Evolutionary conservation across 2,888 invertebrate species (phyloP).

Genomic region (Eucera pruinosa): DNA sequence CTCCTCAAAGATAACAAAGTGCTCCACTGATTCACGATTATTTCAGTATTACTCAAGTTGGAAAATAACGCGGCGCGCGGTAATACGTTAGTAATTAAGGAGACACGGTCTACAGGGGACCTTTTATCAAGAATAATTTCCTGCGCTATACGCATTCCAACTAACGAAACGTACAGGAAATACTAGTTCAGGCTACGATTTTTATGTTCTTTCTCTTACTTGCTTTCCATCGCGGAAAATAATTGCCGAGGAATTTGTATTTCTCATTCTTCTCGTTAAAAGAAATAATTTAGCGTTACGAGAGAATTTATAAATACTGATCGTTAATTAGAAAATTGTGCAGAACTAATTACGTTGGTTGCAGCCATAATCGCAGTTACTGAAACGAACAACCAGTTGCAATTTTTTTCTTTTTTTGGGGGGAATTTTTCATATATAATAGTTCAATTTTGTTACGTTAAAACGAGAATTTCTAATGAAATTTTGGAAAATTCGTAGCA

Average conservation of each 20-base stretch:
- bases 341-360: conserved; percentile 4
- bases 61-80: conserved; percentile 28
- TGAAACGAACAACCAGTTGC: neutral
- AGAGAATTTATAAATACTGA: neutral
- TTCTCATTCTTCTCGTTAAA: neutral
- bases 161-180: neutral
- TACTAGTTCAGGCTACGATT: neutral
- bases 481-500: too few relatives aligned
- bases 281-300: neutral
- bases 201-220: neutral
- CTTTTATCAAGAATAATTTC: neutral
- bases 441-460: too few relatives aligned
- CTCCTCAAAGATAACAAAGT: conserved; percentile 57
- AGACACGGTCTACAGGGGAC: neutral
- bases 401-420: too few relatives aligned
- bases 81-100: conserved; percentile 23
- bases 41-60: conserved; percentile 58
- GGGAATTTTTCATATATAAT: neutral
- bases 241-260: neutral
- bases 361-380: neutral
- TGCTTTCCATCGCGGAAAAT: neutral
- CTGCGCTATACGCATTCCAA: too few relatives aligned
- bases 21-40: conserved; percentile 56
- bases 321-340: conserved; percentile 3
- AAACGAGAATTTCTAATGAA: neutral